Evolutionary conservation across 1,140 invertebrate species (phyloP).

Genomic region (Laupala kohalensis): DNA sequence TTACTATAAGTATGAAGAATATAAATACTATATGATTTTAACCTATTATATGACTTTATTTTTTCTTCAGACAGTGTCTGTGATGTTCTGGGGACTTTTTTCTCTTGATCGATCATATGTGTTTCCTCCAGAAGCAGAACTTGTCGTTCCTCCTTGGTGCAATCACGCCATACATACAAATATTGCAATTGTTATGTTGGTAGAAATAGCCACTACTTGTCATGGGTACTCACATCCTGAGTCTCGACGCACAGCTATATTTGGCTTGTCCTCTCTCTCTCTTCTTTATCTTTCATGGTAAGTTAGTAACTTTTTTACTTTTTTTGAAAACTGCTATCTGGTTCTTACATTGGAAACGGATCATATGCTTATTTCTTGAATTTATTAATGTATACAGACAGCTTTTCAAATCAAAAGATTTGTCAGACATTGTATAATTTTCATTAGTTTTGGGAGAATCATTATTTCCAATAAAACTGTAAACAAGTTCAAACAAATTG

Average conservation of each 20-base stretch:
- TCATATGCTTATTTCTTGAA: too few species aligned
- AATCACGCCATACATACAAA: conserved; percentile 52
- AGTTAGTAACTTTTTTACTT: not conserved
- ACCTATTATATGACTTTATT: not conserved
- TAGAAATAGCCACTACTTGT: conserved; percentile 25
- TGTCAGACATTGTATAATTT: too few species aligned
- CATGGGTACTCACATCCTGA: not conserved
- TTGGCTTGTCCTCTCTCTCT: not conserved
- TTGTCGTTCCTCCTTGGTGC: conserved; percentile 46
- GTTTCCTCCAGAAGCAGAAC: conserved; percentile 44
- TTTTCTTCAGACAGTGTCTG: conserved; percentile 40
- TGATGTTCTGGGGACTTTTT: conserved; percentile 53
- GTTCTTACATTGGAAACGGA: too few species aligned
- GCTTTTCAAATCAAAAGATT: too few species aligned
- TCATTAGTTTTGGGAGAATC: too few species aligned
- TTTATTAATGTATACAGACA: too few species aligned
- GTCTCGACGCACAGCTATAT: not conserved
- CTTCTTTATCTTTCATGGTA: not conserved
- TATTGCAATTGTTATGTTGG: conserved; percentile 28
- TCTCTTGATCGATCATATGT: conserved; percentile 50
- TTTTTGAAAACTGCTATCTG: too few species aligned
- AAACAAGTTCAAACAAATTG: too few species aligned
- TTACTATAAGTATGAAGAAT: too few species aligned
- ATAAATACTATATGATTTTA: not conserved
- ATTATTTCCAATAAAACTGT: too few species aligned